Base-by-base conservation (phyloP, 2,888 invertebrate species). In the Orchestes rusci region DNA sequence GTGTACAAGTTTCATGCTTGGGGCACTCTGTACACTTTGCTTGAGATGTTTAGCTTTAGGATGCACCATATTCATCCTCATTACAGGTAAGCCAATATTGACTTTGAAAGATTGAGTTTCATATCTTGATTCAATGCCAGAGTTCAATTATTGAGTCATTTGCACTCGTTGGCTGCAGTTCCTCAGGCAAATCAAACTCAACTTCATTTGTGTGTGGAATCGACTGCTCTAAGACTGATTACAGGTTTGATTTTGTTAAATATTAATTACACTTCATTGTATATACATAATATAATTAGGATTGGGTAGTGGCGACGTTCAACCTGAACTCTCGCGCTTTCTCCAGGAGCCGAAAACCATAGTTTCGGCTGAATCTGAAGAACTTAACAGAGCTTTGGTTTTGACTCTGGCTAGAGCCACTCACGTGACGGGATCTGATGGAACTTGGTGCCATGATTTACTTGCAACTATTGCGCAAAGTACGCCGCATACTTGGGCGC, bases 61-160 rank as follows among this genome's bases (percentile, higher is more conserved):
- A 82, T 96, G 69, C 94, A 95, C 66, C 95, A 96, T 67, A 93
- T 95, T 54, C 94, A 93, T 60, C 92, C 94, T 0, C 93, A 94
- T 69, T 96, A 95, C 68, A 39, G 51, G 47, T 50, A 23, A 34
- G 40, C 23, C 4, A 17, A 17, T 2, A 16, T 34, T 10, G 13
- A 34, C 5, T 34, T 34, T 4, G 16, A 16, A 5, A 18, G 15
- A 16, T 16, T 27, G 20, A 3, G 4, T 16, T 34, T 32, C 18
- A 10, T 38, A n/a, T n/a, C 4, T 34, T 12, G 18, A n/a, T 39
- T 35, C 10, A 23, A 23, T 7, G 10, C 23, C 18, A 75, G 94
- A 39, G 89, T 95, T 7, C 94, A 95, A 58, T 72, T 96, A 34
- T 71, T 96, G 4, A 89, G 91, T 2, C 88, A 94, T 67, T 79